phyloP scores from a whole-genome alignment of 2,797 vertebrate species.

The Onychomys torridus region DNA sequence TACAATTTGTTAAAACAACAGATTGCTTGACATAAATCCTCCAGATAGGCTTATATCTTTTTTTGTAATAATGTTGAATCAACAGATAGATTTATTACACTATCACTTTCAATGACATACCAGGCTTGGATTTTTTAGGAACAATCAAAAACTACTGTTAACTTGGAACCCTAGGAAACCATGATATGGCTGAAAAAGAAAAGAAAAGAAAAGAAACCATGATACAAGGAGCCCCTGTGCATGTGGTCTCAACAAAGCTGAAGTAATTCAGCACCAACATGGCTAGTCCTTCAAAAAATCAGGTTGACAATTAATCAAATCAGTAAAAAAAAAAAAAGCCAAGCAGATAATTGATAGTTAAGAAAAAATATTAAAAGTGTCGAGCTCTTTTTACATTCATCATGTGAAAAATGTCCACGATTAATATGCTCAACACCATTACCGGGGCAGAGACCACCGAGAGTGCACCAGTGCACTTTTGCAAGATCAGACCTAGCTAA shows the following conservation, averaged over 20 bases:
- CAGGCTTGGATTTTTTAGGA: background rate
- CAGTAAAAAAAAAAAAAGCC: background rate
- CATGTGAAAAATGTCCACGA: background rate
- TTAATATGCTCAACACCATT: background rate
- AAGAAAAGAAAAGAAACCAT: background rate
- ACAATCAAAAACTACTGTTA: background rate
- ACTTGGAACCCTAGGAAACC: background rate
- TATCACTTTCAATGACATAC: background rate
- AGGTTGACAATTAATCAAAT: background rate
- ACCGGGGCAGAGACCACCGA: background rate
- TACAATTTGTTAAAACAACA: slow-evolving; percentile 46
- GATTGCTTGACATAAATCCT: background rate
- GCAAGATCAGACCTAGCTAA: background rate
- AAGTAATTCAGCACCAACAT: slow-evolving; percentile 15
- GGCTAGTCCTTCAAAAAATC: background rate
- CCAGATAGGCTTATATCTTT: background rate
- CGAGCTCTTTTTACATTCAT: background rate
- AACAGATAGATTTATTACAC: background rate
- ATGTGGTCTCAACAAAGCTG: background rate
- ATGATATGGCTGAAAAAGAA: too few species aligned
- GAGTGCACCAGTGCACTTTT: background rate
- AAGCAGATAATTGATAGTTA: background rate
- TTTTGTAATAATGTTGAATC: background rate
- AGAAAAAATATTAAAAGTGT: background rate
- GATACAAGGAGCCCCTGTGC: background rate